A percentile compares a stretch with the other conserved stretches of the same genome.
phyloP scores from a whole-genome alignment of 2,113 vertebrate species.

The Cyanoramphus novaezelandiae region DNA sequence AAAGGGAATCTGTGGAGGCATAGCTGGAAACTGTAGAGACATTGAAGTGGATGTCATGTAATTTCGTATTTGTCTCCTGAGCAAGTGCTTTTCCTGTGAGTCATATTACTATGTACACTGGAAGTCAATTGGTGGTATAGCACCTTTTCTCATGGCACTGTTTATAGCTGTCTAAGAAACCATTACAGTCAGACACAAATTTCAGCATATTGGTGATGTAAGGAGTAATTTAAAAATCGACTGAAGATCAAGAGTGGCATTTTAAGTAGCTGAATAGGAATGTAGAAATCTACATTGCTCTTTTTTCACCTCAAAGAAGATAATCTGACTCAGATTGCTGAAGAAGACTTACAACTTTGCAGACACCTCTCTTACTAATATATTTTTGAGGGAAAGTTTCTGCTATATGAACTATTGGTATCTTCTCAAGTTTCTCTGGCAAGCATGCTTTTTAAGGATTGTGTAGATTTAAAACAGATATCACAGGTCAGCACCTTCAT shows the following conservation, averaged over 20 bases:
- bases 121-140: background rate
- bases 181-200: background rate
- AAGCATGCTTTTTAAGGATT: background rate
- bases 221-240: background rate
- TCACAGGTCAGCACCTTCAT: conserved; percentile 35
- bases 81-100: background rate
- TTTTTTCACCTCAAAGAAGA: background rate
- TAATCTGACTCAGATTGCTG: background rate
- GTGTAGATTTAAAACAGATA: background rate
- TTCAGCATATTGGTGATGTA: background rate
- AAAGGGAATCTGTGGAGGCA: background rate
- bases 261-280: background rate
- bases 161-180: background rate
- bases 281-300: background rate
- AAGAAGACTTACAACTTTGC: background rate
- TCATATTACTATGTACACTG: background rate
- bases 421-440: background rate
- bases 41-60: background rate
- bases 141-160: background rate
- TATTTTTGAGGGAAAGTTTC: background rate
- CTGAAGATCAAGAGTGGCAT: background rate
- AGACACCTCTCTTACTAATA: background rate
- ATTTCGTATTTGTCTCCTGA: background rate
- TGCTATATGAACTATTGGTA: background rate
- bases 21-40: background rate